These are phyloP conservation scores for Sceloporus undulatus DNA, from an alignment of 2,113 vertebrate genomes.

Conservation along the genomic window DNA sequence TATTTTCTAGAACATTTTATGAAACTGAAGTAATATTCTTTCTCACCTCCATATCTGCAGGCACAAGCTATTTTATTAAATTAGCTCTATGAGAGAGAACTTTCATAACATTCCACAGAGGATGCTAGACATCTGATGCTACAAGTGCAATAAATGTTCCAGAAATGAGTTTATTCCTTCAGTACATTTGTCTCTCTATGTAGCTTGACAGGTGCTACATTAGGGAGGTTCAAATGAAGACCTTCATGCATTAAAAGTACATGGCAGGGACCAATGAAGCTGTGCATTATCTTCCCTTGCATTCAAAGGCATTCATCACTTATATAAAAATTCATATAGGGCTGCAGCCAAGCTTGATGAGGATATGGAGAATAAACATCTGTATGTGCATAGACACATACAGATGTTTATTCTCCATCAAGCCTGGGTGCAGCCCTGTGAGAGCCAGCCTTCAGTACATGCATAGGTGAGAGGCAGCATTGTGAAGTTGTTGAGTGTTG, in stretches of 20 bases:
- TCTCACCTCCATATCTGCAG: constrained; percentile 61
- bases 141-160: not conserved
- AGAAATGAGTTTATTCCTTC: constrained; percentile 14
- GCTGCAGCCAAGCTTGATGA: too few relatives aligned
- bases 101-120: constrained; percentile 44
- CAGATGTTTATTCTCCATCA: too few relatives aligned
- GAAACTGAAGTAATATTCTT: not conserved
- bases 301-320: too few relatives aligned
- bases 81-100: constrained; percentile 41
- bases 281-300: not conserved
- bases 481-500: too few relatives aligned
- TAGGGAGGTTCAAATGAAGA: not conserved
- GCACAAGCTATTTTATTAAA: constrained; percentile 49
- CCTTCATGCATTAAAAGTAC: not conserved
- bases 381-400: not conserved
- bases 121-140: not conserved
- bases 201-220: not conserved
- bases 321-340: too few relatives aligned
- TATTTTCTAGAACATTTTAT: constrained; percentile 31
- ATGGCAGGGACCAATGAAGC: not conserved
- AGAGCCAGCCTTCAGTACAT: too few relatives aligned
- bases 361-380: too few relatives aligned
- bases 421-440: too few relatives aligned
- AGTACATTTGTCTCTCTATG: not conserved
- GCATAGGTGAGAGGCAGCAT: too few relatives aligned